Evolutionary conservation across 2,797 vertebrate genomes (phyloP), one percentile per base, ranked within the genome.

Genomic region (Lacerta agilis): DNA sequence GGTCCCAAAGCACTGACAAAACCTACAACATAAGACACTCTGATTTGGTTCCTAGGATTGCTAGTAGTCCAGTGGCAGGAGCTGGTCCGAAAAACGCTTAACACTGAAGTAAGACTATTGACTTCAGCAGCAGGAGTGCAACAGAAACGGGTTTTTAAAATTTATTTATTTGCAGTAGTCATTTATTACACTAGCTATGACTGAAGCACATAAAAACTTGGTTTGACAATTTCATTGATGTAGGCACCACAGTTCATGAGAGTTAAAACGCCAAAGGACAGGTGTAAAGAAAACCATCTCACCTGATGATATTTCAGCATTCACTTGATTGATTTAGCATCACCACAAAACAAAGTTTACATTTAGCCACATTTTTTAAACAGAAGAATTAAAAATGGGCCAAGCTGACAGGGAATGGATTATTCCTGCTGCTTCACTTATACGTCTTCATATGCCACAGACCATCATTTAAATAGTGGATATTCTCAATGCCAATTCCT

Each of bases 401-500:
- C 94, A 94, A 93, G 93, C 95, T 94, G 92, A 95, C 90, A 88
- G 93, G 92, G 96, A 96, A 93, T 95, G 93, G 33, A 93, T 95
- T 95, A 11, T 91, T 95, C 93, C 49, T 77, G 89, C 87, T 55
- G 33, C 88, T 92, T 98, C 95, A 99, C 96, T 99, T 99, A 93
- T 99, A 99, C 0, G 98, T 99, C 97, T 99, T 99, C 99, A 99
- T 99, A 97, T 99, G 99, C 99, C 98, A 99, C 96, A 99, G 95
- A 88, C 99, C 98, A 79, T 99, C 99, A 83, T 99, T 99, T 96
- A 99, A 98, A 97, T 99, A 99, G 95, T 99, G 98, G 94, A 99
- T 98, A 80, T 99, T 99, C 96, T 99, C 99, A 29, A 99, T 99
- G 92, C 98, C 99, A 82, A 99, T 99, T 92, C 99, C 98, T 97